Base-by-base conservation (phyloP, 2,113 vertebrate species). In the Forbesichthys papilliferus region DNA sequence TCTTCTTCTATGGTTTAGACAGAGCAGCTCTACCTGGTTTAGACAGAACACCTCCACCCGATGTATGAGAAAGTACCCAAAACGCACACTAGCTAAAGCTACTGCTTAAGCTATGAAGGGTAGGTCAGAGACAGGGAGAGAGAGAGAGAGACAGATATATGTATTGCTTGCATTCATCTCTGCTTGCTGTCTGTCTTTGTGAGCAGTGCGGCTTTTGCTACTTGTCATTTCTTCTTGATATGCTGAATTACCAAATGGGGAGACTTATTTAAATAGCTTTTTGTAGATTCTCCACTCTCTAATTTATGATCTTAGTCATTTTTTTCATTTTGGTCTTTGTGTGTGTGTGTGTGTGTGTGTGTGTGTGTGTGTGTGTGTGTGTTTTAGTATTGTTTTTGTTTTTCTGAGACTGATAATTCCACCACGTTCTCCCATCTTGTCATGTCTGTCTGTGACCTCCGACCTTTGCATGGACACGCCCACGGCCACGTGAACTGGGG, bases 391-490 rank as follows among this genome's bases (percentile, higher is more conserved):
- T 14, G 14, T 63, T 63, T 49, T 20, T 47, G 16, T 51, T 12
- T 52, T 52, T 64, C 46, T 34, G 7, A 58, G 11, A 11, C 12
- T 1, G 11, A 33, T 9, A 2, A 33, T 90, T 90, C 92, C 93
- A 93, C 91, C 89, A 80, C 91, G 92, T 93, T 88, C 80, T 84
- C 80, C 87, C 89, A 91, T 81, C 88, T 92, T 80, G 88, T 92
- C 90, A 91, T 89, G 85, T 88, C 82, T 89, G 86, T 89, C 73
- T 87, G 84, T 83, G 88, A 84, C 86, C 84, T 86, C 65, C 55
- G 18, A 85, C 81, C 75, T 79, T 73, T 93, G 91, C 92, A 93
- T 93, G 92, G 90, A 91, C 88, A 88, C 84, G 87, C 36, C 89
- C 85, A 78, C 63, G 62, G 9, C 66, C 73, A 82, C 72, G 83